phyloP scores from a whole-genome alignment of 1,140 invertebrate genomes.

The Pararge aegeria region DNA sequence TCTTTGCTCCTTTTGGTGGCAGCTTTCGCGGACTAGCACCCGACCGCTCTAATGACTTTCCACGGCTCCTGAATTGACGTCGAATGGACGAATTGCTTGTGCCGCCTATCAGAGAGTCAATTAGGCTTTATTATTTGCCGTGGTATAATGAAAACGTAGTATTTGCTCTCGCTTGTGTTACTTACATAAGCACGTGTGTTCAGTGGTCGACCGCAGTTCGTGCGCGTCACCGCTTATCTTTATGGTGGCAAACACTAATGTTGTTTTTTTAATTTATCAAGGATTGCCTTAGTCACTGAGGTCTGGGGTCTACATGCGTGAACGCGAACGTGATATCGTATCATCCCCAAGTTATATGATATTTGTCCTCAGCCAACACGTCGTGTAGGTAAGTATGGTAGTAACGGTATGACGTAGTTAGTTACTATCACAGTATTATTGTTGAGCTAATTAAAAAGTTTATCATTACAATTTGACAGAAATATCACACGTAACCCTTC shows the following conservation, averaged over 20 bases:
- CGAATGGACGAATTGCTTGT: conserved; percentile 37
- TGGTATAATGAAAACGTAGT: conserved; percentile 60
- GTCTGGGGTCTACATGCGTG: conserved; percentile 48
- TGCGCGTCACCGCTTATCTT: conserved; percentile 66
- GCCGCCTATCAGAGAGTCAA: conserved; percentile 52
- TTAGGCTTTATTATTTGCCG: conserved; percentile 57
- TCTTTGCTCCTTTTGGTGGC: conserved; percentile 73
- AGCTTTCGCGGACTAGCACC: conserved; percentile 70
- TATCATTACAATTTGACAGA: too few relatives aligned
- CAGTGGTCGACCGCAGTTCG: conserved; percentile 52
- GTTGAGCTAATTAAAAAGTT: too few relatives aligned
- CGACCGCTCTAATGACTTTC: conserved; percentile 46
- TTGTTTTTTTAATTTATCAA: conserved; percentile 72
- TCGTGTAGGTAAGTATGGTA: conserved; percentile 18
- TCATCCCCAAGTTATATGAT: conserved; percentile 61
- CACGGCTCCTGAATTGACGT: conserved; percentile 38
- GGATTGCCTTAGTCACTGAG: conserved; percentile 62
- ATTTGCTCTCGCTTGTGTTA: conserved; percentile 55
- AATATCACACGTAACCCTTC: too few relatives aligned
- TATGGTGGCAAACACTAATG: conserved; percentile 66
- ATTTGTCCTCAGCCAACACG: conserved; percentile 53
- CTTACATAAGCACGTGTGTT: conserved; percentile 55
- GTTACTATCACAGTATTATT: background rate
- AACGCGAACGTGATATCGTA: conserved; percentile 49
- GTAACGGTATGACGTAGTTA: conserved; percentile 7